phyloP scores from a whole-genome alignment of 2,888 invertebrate species.

The Megalurothrips usitatus region DNA sequence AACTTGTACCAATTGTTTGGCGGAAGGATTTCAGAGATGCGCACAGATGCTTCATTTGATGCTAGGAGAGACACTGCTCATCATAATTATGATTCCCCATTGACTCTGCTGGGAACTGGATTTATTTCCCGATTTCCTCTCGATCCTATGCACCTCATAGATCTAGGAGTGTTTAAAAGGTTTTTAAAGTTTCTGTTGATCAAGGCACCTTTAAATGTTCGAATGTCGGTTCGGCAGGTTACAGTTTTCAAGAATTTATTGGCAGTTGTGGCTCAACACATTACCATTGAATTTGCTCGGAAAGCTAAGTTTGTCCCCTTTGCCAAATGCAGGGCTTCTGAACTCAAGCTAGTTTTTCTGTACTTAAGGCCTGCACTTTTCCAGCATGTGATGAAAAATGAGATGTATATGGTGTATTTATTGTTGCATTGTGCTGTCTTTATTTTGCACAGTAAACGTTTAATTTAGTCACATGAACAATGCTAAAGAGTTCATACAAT shows the following conservation, averaged over 20 bases:
- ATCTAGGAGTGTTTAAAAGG: slow-evolving; percentile 39
- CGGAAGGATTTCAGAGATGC: slow-evolving; percentile 15
- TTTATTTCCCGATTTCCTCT: slow-evolving; percentile 39
- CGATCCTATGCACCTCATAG: slow-evolving; percentile 42
- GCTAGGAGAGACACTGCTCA: neutral
- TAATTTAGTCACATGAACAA: neutral
- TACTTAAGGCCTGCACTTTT: slow-evolving; percentile 30
- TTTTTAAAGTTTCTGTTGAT: slow-evolving; percentile 22
- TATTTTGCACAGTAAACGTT: neutral
- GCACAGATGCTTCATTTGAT: slow-evolving; percentile 28
- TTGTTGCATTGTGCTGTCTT: neutral
- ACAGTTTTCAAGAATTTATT: neutral
- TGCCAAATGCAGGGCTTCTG: neutral
- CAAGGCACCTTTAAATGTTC: neutral
- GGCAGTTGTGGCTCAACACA: neutral
- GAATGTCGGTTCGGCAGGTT: neutral
- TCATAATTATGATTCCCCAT: slow-evolving; percentile 31
- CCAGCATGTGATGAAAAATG: neutral
- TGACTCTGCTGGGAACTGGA: slow-evolving; percentile 35
- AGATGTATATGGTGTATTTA: neutral
- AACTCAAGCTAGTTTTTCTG: slow-evolving; percentile 27
- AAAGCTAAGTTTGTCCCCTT: neutral
- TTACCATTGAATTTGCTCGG: neutral
- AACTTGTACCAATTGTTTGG: slow-evolving; percentile 10
- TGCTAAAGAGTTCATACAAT: neutral